Evolutionary conservation across 2,888 invertebrate genomes (phyloP).

Genomic region (Melangyna quadrimaculata): DNA sequence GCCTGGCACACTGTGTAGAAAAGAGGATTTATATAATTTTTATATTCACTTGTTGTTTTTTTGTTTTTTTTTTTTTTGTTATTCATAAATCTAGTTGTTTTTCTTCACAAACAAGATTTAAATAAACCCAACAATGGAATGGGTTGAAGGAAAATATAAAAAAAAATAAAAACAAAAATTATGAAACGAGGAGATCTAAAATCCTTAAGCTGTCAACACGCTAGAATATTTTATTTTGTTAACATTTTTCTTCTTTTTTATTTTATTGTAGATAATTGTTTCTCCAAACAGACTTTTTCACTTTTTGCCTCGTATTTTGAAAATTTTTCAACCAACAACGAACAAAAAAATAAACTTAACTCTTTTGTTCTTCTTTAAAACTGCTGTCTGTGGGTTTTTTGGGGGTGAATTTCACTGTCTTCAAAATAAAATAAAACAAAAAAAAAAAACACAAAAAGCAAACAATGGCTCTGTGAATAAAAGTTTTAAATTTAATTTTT

Average conservation of each 20-base stretch:
- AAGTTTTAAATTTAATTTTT: constrained; percentile 10
- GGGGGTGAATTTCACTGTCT: not conserved
- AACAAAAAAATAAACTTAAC: not conserved
- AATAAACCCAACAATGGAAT: constrained; percentile 32
- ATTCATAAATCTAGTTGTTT: constrained; percentile 41
- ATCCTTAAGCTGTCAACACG: constrained; percentile 51
- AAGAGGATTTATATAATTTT: not conserved
- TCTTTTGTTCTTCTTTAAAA: constrained; percentile 4
- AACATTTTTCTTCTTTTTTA: not conserved
- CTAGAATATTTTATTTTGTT: constrained; percentile 9
- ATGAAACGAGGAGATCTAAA: not conserved
- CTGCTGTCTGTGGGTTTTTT: not conserved
- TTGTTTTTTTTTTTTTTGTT: too few relatives aligned
- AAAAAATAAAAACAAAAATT: not conserved
- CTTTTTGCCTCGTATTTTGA: not conserved
- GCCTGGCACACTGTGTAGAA: not conserved
- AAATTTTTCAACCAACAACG: not conserved
- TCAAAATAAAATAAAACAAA: not conserved
- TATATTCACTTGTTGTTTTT: not conserved
- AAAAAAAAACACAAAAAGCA: not conserved
- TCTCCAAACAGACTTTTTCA: not conserved
- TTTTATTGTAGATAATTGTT: constrained; percentile 1
- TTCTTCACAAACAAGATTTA: constrained; percentile 36
- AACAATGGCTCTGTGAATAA: not conserved
- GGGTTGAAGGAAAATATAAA: not conserved